Base-by-base conservation (phyloP, 2,113 vertebrate species). In the Hippoglossus stenolepis region DNA sequence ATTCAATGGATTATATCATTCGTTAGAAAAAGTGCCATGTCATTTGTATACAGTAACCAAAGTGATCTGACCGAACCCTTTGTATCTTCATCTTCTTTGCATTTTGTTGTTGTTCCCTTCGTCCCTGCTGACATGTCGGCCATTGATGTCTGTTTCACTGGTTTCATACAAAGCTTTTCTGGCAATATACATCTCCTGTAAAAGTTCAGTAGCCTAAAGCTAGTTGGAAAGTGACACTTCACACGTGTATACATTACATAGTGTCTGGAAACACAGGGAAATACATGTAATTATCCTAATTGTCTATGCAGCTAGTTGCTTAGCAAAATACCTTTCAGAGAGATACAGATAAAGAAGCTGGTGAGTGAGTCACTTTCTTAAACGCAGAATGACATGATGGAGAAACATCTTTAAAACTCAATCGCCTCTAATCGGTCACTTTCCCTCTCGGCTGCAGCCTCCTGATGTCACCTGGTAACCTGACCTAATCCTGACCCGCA, bases 101-200 rank as follows among this genome's bases (percentile, higher is more conserved):
- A 49, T 49, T 20, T 47, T 14, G 20, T 63, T 38, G 31, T 3
- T 4, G 28, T 54, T 58, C 6, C 17, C 54, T 35, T 53, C 15
- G 6, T 67, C 40, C 53, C 65, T 11, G 23, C 21, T 64, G 57
- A 79, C 75, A 2, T 24, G 17, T 1, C 0, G 15, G 54, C 20
- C n/a, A 43, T n/a, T 10, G 20, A 53, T 53, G 18, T 53, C 54
- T 62, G 66, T 24, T 64, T 0, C 17, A 77, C 69, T 68, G 65
- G 60, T 85, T 84, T 84, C 45, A 80, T 72, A 58, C 65, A 77
- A 82, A 84, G 38, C 53, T 14, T 5, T 45, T 3, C 13, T 45
- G 43, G 14, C 43, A 45, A 45, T 12, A 45, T 13, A 45, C 13
- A 45, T 13, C 43, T 45, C 14, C 43, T 45, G 43, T 45, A 15